A percentile compares a stretch with the other conserved stretches of the same genome.
These are phyloP conservation scores for Echiichthys vipera DNA, from an alignment of 2,797 vertebrate species.

Conservation along the genomic window DNA sequence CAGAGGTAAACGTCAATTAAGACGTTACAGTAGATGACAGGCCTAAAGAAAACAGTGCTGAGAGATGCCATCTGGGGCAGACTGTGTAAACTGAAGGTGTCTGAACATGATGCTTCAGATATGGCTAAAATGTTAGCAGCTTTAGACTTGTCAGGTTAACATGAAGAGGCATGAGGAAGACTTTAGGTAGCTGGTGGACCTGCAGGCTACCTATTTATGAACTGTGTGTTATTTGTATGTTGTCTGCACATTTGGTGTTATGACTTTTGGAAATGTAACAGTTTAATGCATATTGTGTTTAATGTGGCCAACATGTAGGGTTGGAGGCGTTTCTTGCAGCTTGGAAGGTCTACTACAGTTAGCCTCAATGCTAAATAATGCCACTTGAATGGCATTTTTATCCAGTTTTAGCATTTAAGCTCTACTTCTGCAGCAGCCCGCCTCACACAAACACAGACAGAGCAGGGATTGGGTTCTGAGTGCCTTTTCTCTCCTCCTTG, in stretches of 20 bases:
- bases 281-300: neutral
- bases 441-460: conserved; percentile 8
- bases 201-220: conserved; percentile 9
- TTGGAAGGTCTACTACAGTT: conserved; percentile 6
- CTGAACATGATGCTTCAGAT: conserved; percentile 75
- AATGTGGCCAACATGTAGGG: neutral
- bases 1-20: conserved; percentile 82
- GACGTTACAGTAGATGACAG: conserved; percentile 76
- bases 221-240: neutral
- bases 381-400: conserved; percentile 48
- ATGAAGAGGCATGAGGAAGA: conserved; percentile 66
- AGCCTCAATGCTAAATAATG: conserved; percentile 30
- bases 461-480: neutral
- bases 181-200: conserved; percentile 5
- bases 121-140: conserved; percentile 69
- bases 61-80: conserved; percentile 69
- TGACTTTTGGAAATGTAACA: neutral
- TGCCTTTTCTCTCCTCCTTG: neutral
- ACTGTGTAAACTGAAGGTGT: conserved; percentile 78
- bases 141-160: conserved; percentile 68
- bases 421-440: neutral
- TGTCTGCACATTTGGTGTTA: neutral
- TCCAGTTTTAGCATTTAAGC: conserved; percentile 22
- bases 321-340: conserved; percentile 3
- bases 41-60: conserved; percentile 71